Evolutionary conservation across 1,140 invertebrate genomes (phyloP).

Genomic region (Amyelois transitella): DNA sequence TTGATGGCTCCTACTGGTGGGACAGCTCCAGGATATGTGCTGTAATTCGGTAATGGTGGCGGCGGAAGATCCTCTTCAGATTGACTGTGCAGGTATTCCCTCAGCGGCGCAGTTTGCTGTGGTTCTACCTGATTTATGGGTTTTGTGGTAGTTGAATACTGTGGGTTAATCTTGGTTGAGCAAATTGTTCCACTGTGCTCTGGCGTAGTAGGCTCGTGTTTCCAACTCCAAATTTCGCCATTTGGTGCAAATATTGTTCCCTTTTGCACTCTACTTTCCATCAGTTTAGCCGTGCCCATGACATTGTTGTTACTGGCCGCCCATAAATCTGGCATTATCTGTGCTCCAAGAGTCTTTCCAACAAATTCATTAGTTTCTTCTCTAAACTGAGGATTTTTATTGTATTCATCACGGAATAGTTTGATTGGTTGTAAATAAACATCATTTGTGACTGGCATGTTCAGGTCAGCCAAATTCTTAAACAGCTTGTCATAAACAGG

Average conservation of each 20-base stretch:
- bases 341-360: slow-evolving; percentile 62
- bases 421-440: slow-evolving; percentile 74
- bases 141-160: slow-evolving; percentile 60
- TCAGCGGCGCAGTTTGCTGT: slow-evolving; percentile 59
- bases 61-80: slow-evolving; percentile 58
- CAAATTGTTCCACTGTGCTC: slow-evolving; percentile 62
- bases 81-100: slow-evolving; percentile 53
- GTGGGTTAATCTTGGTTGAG: slow-evolving; percentile 64
- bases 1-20: slow-evolving; percentile 12
- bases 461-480: slow-evolving; percentile 72
- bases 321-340: slow-evolving; percentile 64
- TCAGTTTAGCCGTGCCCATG: slow-evolving; percentile 51
- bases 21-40: slow-evolving; percentile 63
- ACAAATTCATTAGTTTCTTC: slow-evolving; percentile 75
- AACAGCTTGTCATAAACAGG: slow-evolving; percentile 76
- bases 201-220: slow-evolving; percentile 59
- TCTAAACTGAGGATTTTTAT: slow-evolving; percentile 72
- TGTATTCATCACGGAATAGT: slow-evolving; percentile 71
- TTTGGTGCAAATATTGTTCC: slow-evolving; percentile 72
- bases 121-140: slow-evolving; percentile 64
- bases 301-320: slow-evolving; percentile 63
- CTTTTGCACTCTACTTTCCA: slow-evolving; percentile 63
- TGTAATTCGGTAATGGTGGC: slow-evolving; percentile 67
- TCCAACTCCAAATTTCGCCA: slow-evolving; percentile 74
- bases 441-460: slow-evolving; percentile 70